Conservation (phyloP, 2,888 invertebrate species). For the Thelaira solivaga region DNA sequence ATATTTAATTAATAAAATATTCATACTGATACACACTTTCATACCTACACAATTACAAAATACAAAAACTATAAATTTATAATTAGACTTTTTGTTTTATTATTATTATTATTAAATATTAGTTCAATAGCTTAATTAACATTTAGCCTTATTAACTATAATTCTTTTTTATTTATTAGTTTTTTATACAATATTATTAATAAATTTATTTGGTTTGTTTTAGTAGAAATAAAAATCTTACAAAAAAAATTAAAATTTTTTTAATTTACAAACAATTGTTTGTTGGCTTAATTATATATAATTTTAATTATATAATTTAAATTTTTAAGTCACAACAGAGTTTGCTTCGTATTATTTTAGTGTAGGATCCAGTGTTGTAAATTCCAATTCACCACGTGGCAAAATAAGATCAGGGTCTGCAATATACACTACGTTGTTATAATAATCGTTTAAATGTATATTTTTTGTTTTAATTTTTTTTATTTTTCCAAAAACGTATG, state of each 20-base stretch:
- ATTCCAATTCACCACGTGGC: conserved; percentile 77
- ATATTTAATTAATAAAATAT: neutral
- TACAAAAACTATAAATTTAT: conserved; percentile 30
- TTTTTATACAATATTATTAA: conserved; percentile 23
- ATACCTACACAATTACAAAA: conserved; percentile 22
- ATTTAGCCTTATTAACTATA: conserved; percentile 19
- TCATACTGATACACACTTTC: conserved; percentile 10
- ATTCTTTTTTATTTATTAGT: neutral
- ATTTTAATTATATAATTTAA: neutral
- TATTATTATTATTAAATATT: conserved; percentile 25
- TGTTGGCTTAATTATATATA: neutral
- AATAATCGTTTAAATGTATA: conserved; percentile 60
- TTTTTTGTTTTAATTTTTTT: neutral
- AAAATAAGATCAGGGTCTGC: conserved; percentile 78
- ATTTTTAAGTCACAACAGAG: conserved; percentile 20
- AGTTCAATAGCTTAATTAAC: conserved; percentile 19
- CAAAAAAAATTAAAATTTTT: neutral
- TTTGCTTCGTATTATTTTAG: conserved; percentile 68
- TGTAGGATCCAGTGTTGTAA: conserved; percentile 77
- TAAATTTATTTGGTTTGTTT: neutral
- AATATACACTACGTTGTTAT: conserved; percentile 77
- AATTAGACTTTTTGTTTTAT: too few relatives aligned
- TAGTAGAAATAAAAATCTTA: conserved; percentile 7
- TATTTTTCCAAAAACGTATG: neutral
- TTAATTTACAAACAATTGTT: conserved; percentile 22